A percentile compares a stretch with the other conserved stretches of the same genome.
phyloP scores from a whole-genome alignment of 2,113 vertebrate genomes.

The Nicator chloris region DNA sequence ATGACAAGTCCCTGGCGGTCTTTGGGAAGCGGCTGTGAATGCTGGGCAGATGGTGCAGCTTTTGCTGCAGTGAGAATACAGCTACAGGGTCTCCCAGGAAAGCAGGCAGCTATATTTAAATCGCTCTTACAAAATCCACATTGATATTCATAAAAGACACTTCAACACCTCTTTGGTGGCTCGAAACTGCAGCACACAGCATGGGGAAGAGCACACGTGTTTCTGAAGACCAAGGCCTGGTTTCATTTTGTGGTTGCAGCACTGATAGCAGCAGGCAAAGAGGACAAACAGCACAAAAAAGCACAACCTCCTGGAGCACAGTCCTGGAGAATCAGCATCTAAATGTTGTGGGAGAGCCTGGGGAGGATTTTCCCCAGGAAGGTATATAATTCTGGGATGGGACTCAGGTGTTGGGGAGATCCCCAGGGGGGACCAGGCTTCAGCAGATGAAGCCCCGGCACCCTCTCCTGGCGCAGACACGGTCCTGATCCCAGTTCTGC shows the following conservation, averaged over 20 bases:
- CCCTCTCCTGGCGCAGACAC: neutral
- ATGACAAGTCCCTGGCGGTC: neutral
- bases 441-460: neutral
- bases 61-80: slow-evolving; percentile 14
- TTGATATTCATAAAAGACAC: slow-evolving; percentile 32
- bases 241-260: neutral
- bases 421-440: accelerated
- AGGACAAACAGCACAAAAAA: accelerated
- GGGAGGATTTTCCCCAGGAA: neutral
- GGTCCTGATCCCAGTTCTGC: neutral
- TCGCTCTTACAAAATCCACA: neutral
- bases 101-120: slow-evolving; percentile 50
- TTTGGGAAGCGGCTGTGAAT: neutral
- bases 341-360: neutral
- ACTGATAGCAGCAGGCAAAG: accelerated
- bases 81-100: slow-evolving; percentile 39
- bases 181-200: neutral
- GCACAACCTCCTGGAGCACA: neutral
- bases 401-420: no score
- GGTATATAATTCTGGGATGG: no score
- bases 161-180: neutral
- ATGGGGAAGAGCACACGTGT: neutral
- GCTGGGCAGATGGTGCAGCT: slow-evolving; percentile 44
- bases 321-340: no score
- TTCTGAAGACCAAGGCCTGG: neutral